Evolutionary conservation across 2,797 vertebrate species (phyloP), one percentile per base, ranked within the genome.

Genomic region (Platyrinchus mystaceus): DNA sequence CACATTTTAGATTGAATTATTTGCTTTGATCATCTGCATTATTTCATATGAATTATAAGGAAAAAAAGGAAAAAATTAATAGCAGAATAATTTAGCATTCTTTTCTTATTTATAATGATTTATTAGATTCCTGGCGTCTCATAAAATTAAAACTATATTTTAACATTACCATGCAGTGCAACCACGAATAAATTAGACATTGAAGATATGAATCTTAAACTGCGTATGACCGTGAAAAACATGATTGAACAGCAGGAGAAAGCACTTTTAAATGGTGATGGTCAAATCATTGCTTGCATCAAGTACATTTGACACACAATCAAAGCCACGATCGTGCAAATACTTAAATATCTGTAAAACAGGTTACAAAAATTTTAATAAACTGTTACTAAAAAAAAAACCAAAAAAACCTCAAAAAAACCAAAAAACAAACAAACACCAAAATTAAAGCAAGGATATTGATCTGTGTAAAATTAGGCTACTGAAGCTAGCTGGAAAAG

Each of bases 141-240:
- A 55, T 86, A 75, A 90, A 86, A 94, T 94, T 81, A 69, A 94
- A 88, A 86, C 27, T 64, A 32, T 86, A 64, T 92, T 86, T 95
- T 89, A 86, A 4, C 47, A 73, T 86, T 93, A 62, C 18, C 12
- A 14, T 55, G 46, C 44, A 62, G n/a, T 5, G 10, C 46, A 88
- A 53, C 37, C 46, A 84, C 41, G 28, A 67, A 47, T 75, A 47
- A 91, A 80, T 24, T 70, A 80, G 56, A 41, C 55, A 32, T 30
- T 21, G 49, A 24, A 56, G 34, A 67, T n/a, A 59, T 8, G 28
- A 76, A 80, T 70, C 56, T 79, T 74, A 56, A 79, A 73, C 26
- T 62, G 37, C 39, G 18, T 52, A 43, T 20, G 41, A 80, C 44
- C 34, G n/a, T 53, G 44, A 70, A 70, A 87, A 63, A 70, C 74